phyloP scores from a whole-genome alignment of 2,113 vertebrate genomes.

The Eulemur rufifrons region DNA sequence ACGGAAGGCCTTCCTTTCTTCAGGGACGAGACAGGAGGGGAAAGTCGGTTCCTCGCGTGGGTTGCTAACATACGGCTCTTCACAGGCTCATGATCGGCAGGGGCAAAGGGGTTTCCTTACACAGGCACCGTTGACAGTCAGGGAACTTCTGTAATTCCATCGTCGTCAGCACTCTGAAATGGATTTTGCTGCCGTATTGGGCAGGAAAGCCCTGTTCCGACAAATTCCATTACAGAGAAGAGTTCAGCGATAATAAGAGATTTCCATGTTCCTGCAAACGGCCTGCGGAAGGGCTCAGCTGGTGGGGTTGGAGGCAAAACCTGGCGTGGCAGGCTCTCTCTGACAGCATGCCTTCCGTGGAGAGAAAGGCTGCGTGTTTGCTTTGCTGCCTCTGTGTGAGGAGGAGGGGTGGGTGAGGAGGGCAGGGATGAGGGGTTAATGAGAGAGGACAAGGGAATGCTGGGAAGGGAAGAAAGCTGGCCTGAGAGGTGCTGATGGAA shows the following conservation, averaged over 20 bases:
- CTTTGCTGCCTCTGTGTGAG: background rate
- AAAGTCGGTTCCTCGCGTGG: background rate
- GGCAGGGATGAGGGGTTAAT: background rate
- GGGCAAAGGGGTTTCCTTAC: background rate
- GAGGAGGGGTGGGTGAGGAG: no score
- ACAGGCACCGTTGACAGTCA: background rate
- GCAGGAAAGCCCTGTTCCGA: background rate
- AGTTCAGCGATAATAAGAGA: background rate
- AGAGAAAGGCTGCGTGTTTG: background rate
- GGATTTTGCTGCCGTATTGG: background rate
- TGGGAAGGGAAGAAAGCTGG: background rate
- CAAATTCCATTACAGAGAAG: constrained; percentile 8
- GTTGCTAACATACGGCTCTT: background rate
- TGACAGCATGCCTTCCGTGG: background rate
- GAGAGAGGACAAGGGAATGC: background rate
- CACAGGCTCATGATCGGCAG: background rate
- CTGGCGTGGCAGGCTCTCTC: background rate
- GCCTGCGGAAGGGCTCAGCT: background rate
- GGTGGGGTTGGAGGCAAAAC: background rate
- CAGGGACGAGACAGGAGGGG: background rate
- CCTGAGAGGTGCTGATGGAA: background rate
- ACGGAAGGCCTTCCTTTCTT: background rate
- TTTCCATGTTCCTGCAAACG: background rate
- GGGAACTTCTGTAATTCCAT: background rate
- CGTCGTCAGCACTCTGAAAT: background rate